Evolutionary conservation across 2,113 vertebrate species (phyloP).

Genomic region (Amia ocellicauda): DNA sequence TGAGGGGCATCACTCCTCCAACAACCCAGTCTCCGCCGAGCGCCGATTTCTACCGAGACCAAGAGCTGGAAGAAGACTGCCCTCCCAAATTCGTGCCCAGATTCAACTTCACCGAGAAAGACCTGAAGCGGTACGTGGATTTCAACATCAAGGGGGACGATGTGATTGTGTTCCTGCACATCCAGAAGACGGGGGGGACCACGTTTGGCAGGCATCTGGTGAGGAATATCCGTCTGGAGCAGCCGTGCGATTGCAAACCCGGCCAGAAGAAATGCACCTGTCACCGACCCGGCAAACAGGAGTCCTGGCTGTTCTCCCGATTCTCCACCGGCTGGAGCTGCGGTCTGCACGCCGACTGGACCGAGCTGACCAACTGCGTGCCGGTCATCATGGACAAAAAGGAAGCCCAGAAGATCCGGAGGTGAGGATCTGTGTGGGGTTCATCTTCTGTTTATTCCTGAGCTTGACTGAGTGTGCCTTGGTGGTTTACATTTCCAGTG

Average conservation of each 20-base stretch:
- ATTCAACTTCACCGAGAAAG: conserved; percentile 82
- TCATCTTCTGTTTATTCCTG: too few relatives aligned
- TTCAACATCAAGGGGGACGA: conserved; percentile 91
- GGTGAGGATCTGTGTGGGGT: conserved; percentile 48
- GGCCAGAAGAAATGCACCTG: conserved; percentile 97
- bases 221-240: conserved; percentile 92
- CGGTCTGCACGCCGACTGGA: conserved; percentile 90
- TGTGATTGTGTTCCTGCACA: conserved; percentile 95
- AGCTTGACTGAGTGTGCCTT: too few relatives aligned
- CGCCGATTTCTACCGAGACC: conserved; percentile 65
- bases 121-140: conserved; percentile 80
- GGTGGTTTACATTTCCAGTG: too few relatives aligned
- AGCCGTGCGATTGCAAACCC: conserved; percentile 88
- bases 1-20: conserved; percentile 57
- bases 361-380: conserved; percentile 88
- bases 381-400: conserved; percentile 90
- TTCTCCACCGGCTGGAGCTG: conserved; percentile 94
- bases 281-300: conserved; percentile 87
- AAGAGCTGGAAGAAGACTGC: conserved; percentile 70
- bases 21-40: conserved; percentile 49
- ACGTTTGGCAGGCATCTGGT: conserved; percentile 95
- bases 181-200: conserved; percentile 96
- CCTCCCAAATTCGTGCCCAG: conserved; percentile 60
- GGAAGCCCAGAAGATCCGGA: conserved; percentile 70
- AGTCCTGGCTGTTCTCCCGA: conserved; percentile 91